Evolutionary conservation across 2,888 invertebrate species (phyloP), one percentile per base, ranked within the genome.

Genomic region (Platypus cylindrus): DNA sequence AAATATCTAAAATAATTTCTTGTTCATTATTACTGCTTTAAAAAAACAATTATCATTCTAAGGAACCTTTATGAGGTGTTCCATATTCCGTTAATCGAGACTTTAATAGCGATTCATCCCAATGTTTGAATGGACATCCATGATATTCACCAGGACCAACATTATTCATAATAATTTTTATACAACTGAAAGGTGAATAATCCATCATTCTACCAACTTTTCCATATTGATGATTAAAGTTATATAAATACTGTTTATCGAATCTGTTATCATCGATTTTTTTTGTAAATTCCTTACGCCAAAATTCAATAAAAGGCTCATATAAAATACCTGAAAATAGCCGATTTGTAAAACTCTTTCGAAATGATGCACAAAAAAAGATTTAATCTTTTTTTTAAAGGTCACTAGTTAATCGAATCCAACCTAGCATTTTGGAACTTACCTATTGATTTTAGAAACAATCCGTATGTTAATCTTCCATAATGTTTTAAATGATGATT

Each of bases 91-190:
- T 64, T 7, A 95, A 62, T 58, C 74, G 82, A 46, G 78, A 73
- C 51, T 76, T 78, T 17, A 97, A 65, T 14, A 73, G 65, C 9
- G 68, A 64, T 3, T 64, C 56, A 62, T 93, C 91, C 60, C 75
- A 78, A 50, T 86, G 81, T 51, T 74, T 79, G 56, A 82, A 98
- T 1, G 97, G 95, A 59, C 97, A 98, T 1, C 95, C 97, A 60
- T 94, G 90, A 45, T 75, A 75, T 49, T 91, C 90, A 3, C 83
- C 85, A 2, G 82, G 71, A 0, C 82, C 84, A 2, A 78, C 73
- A 49, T 63, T 67, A 1, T 70, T 68, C 51, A 70, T 78, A 37
- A 98, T 94, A 41, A 98, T 84, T 63, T 83, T 90, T 50, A 82
- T 66, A 60, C 98, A 99, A 50, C 87, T 87, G 51, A 82, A 84